These are phyloP conservation scores for Plusia festucae DNA, from an alignment of 2,888 invertebrate species.

Conservation along the genomic window DNA sequence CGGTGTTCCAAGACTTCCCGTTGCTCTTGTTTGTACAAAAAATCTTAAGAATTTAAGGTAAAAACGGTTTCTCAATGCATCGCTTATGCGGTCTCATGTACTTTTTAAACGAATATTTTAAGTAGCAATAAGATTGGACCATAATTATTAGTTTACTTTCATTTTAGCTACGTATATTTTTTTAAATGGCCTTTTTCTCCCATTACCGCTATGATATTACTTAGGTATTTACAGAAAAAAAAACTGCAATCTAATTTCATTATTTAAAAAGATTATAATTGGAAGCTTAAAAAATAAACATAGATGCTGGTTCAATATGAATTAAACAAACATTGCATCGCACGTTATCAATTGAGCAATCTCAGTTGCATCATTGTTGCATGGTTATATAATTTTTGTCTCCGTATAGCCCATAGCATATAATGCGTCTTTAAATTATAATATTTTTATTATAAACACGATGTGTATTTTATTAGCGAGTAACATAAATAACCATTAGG, in stretches of 20 bases:
- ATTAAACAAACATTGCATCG: slow-evolving; percentile 5
- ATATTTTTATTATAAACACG: slow-evolving; percentile 10
- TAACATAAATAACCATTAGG: slow-evolving; percentile 38
- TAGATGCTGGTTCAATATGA: neutral
- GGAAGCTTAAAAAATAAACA: no score
- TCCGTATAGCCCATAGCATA: slow-evolving; percentile 2
- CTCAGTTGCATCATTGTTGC: slow-evolving; percentile 19
- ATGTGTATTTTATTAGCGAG: slow-evolving; percentile 20
- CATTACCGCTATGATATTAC: no score
- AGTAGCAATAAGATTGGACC: no score
- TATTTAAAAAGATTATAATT: no score
- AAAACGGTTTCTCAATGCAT: slow-evolving; percentile 5
- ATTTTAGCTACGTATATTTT: neutral
- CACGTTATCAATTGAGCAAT: slow-evolving; percentile 21
- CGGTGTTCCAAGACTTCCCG: slow-evolving; percentile 33
- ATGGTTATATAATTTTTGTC: slow-evolving; percentile 16
- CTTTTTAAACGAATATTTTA: neutral
- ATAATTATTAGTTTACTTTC: no score
- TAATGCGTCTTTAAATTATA: slow-evolving; percentile 15
- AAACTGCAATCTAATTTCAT: no score
- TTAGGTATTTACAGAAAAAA: no score
- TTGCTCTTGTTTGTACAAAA: slow-evolving; percentile 28
- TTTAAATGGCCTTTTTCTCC: no score
- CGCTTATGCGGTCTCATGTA: neutral
- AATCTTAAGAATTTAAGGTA: slow-evolving; percentile 8